Percentiles rank a stretch among this genome's conserved stretches.
Conservation (phyloP, 2,888 invertebrate genomes). For the Sepiola atlantica region DNA sequence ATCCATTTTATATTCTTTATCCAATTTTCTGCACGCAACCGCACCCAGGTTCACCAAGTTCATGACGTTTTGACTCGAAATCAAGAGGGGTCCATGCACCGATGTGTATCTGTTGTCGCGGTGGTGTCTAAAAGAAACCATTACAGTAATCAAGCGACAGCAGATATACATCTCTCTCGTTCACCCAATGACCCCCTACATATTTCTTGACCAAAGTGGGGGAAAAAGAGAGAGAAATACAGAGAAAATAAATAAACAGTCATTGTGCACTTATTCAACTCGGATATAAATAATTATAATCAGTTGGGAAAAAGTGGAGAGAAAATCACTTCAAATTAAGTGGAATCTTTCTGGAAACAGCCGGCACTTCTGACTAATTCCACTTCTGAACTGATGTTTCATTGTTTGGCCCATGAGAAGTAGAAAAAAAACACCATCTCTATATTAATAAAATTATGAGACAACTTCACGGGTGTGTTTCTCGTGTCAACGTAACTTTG, state of each 20-base stretch:
- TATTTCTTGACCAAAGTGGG: background rate
- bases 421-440: too few relatives aligned
- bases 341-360: background rate
- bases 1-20: slow-evolving; percentile 1
- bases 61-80: background rate
- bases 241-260: background rate
- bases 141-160: background rate
- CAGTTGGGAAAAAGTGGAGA: slow-evolving; percentile 6
- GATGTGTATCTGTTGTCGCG: slow-evolving; percentile 1
- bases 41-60: slow-evolving; percentile 21
- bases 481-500: background rate
- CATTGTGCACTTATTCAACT: background rate
- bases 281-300: background rate
- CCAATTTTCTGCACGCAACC: slow-evolving; percentile 32
- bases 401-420: background rate
- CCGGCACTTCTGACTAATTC: background rate
- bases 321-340: slow-evolving; percentile 19
- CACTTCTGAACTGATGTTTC: background rate
- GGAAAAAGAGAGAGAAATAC: too few relatives aligned
- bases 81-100: slow-evolving; percentile 7
- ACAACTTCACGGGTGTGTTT: background rate
- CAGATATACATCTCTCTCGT: background rate
- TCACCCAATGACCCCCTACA: background rate
- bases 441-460: background rate
- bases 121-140: slow-evolving; percentile 18